Evolutionary conservation across 2,888 invertebrate genomes (phyloP).

Genomic region (Auanema sp.): DNA sequence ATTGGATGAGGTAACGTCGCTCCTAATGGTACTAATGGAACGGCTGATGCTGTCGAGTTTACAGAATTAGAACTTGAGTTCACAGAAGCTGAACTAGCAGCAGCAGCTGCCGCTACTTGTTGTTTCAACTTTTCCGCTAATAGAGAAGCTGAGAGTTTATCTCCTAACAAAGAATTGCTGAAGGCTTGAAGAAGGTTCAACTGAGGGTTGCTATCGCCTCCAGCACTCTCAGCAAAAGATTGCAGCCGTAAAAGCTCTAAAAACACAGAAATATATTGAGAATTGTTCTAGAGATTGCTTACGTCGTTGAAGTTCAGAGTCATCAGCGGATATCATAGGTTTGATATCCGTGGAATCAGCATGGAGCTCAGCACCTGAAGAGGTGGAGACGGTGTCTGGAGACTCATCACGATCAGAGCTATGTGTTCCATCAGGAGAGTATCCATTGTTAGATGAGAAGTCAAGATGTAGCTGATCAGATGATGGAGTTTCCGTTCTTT

Average conservation of each 20-base stretch:
- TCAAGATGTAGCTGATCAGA: slow-evolving; percentile 24
- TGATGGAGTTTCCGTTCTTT: slow-evolving; percentile 33
- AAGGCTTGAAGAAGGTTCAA: slow-evolving; percentile 39
- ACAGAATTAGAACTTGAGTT: slow-evolving; percentile 20
- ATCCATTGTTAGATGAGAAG: slow-evolving; percentile 10
- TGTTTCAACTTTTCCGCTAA: slow-evolving; percentile 11
- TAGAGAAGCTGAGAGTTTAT: slow-evolving; percentile 19
- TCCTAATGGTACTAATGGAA: slow-evolving; percentile 19
- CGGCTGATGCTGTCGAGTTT: slow-evolving; percentile 10
- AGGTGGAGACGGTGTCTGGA: slow-evolving; percentile 41
- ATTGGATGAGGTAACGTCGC: slow-evolving; percentile 25
- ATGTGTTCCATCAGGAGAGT: slow-evolving; percentile 16
- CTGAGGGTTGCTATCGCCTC: slow-evolving; percentile 27
- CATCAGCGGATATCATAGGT: slow-evolving; percentile 8
- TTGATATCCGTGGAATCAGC: slow-evolving; percentile 14
- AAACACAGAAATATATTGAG: slow-evolving; percentile 7
- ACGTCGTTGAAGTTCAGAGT: slow-evolving; percentile 36
- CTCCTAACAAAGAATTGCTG: slow-evolving; percentile 26
- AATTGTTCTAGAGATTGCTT: slow-evolving; percentile 12
- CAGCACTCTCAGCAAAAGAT: slow-evolving; percentile 29
- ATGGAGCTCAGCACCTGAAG: slow-evolving; percentile 29
- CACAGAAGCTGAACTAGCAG: not conserved
- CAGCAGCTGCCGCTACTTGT: slow-evolving; percentile 9
- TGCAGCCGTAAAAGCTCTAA: slow-evolving; percentile 44
- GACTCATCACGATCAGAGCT: slow-evolving; percentile 41